Evolutionary conservation across 1,140 invertebrate genomes (phyloP), one percentile per base, ranked within the genome.

Genomic region (Notospermus geniculatus): DNA sequence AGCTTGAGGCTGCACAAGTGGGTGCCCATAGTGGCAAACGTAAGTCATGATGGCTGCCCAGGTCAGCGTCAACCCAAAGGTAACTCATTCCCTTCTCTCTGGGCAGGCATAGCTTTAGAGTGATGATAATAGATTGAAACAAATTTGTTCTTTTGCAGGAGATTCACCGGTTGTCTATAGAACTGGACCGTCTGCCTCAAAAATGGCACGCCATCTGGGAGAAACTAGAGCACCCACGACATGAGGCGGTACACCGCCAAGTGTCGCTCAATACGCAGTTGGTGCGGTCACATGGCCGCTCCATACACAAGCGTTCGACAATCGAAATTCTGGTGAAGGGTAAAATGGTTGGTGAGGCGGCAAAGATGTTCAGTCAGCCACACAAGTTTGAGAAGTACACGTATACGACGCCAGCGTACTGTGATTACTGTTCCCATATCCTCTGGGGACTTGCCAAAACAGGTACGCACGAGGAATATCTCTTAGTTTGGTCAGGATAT

Each of bases 191-290:
- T 74, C 82, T 96, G 56, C 92, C 92, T 15, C 92, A 95, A 79
- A 95, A 95, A 75, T 97, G 94, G 95, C 88, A 90, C 69, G 87
- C 91, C 52, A 83, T 95, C 1, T 96, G 92, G 93, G 93, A 96
- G 66, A 93, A 93, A 80, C 82, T 97, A 45, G 93, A 96, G 74
- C 80, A 91, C 45, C 91, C 92, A 1, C 60, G 27, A 27, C 60
- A 60, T 19, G 70, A 72, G 32, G 67, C 65, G 19, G 57, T 73
- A 58, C 75, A 90, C 86, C 85, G 90, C 59, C 89, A 92, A 70
- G 86, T 88, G 7, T 95, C 92, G 17, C 88, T 95, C 73, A 93
- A 88, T 68, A 93, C 91, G 54, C 91, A 91, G 67, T 83, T 93
- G 68, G 90, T 93, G n/a, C 86, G 93, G 62, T 90, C 89, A 46